phyloP scores from a whole-genome alignment of 2,113 vertebrate genomes.

The Scopus umbretta region DNA sequence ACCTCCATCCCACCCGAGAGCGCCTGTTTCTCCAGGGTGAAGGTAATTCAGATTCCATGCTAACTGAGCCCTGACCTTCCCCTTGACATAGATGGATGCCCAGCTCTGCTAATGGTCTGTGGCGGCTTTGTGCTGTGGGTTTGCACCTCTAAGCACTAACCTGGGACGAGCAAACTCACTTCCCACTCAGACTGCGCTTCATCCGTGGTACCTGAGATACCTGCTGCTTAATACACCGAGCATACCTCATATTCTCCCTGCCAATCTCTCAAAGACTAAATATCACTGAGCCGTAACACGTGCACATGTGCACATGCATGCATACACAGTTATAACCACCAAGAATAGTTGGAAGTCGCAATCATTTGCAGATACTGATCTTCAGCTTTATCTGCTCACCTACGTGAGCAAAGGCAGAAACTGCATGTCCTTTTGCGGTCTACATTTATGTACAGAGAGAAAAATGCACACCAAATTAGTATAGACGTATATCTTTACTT shows the following conservation, averaged over 20 bases:
- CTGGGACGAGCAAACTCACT: neutral
- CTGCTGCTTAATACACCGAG: neutral
- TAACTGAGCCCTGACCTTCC: constrained; percentile 55
- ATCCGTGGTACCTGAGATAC: neutral
- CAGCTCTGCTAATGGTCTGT: constrained; percentile 37
- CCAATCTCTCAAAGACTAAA: neutral
- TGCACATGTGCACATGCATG: neutral
- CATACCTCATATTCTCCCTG: neutral
- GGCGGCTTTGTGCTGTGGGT: neutral
- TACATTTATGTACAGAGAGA: neutral
- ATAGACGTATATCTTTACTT: neutral
- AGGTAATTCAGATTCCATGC: constrained; percentile 35
- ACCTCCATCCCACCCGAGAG: constrained; percentile 16
- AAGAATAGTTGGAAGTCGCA: neutral
- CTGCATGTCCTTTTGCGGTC: accelerated
- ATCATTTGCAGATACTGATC: neutral
- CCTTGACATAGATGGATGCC: constrained; percentile 57
- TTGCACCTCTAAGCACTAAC: neutral
- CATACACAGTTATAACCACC: accelerated
- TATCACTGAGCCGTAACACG: neutral
- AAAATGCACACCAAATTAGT: accelerated
- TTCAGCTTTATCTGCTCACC: neutral
- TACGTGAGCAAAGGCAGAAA: neutral
- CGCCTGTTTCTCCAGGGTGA: neutral
- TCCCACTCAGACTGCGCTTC: neutral